phyloP scores from a whole-genome alignment of 2,113 vertebrate species.

The Sebastes schlegelii region DNA sequence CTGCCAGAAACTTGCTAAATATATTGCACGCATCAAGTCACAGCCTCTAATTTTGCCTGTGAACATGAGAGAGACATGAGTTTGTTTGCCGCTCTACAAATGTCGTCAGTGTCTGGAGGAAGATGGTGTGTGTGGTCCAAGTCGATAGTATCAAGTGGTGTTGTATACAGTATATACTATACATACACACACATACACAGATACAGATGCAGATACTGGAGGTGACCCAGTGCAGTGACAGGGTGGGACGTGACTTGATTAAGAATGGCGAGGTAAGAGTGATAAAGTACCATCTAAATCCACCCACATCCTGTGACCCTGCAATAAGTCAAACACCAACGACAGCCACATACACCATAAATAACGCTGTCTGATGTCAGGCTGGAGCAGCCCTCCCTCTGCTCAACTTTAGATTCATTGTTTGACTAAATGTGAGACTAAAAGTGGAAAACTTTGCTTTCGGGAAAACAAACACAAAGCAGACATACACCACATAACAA shows the following conservation, averaged over 20 bases:
- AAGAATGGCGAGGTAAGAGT: slow-evolving; percentile 76
- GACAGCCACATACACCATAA: slow-evolving; percentile 72
- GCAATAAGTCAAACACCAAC: slow-evolving; percentile 79
- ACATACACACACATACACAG: slow-evolving; percentile 41
- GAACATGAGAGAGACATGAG: slow-evolving; percentile 2
- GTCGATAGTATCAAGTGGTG: slow-evolving; percentile 58
- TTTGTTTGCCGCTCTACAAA: background rate
- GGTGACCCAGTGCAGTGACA: slow-evolving; percentile 76
- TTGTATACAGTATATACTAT: slow-evolving; percentile 48
- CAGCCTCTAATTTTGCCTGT: background rate
- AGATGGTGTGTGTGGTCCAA: slow-evolving; percentile 57
- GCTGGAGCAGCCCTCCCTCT: slow-evolving; percentile 43
- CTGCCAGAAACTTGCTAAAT: slow-evolving; percentile 5
- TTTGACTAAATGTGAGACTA: slow-evolving; percentile 49
- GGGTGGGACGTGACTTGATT: slow-evolving; percentile 77
- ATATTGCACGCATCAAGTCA: background rate
- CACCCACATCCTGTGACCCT: slow-evolving; percentile 78
- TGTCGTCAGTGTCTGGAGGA: slow-evolving; percentile 3
- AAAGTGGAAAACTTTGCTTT: slow-evolving; percentile 59
- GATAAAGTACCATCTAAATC: slow-evolving; percentile 80
- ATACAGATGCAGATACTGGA: slow-evolving; percentile 79
- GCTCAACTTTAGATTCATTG: slow-evolving; percentile 50
- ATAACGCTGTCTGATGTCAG: slow-evolving; percentile 70
- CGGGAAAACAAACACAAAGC: slow-evolving; percentile 52
- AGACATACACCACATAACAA: slow-evolving; percentile 36